These are phyloP conservation scores for Rhizoglyphus robini DNA, from an alignment of 1,140 invertebrate species.

Conservation along the genomic window DNA sequence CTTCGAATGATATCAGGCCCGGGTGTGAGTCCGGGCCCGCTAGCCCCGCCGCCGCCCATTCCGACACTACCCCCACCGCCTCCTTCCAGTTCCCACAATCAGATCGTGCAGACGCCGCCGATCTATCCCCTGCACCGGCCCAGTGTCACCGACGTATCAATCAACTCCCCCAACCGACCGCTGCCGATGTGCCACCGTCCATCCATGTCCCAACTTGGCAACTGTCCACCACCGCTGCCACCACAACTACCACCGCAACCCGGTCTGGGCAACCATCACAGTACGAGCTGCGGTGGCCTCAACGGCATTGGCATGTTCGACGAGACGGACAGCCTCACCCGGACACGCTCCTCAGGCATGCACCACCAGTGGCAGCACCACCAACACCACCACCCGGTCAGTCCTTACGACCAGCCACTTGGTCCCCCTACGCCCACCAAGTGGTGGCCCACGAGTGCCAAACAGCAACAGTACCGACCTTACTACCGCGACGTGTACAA, in stretches of 20 bases:
- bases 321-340: neutral
- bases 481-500: constrained; percentile 20
- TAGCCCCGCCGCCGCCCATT: neutral
- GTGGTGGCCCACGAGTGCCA: constrained; percentile 5
- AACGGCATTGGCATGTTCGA: neutral
- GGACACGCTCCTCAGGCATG: neutral
- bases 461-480: constrained; percentile 5
- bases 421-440: neutral
- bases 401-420: neutral
- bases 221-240: neutral
- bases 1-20: neutral
- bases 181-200: neutral
- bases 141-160: constrained; percentile 5
- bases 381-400: neutral
- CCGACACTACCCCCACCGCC: constrained; percentile 5
- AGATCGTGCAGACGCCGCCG: constrained; percentile 18
- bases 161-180: neutral
- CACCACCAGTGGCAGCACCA: neutral
- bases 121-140: constrained; percentile 17
- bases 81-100: neutral
- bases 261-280: neutral
- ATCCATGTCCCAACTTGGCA: neutral
- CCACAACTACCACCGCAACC: neutral
- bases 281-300: neutral
- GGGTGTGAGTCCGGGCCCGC: neutral